Conservation (phyloP, 2,888 invertebrate genomes). For the Drosophila demipolita region DNA sequence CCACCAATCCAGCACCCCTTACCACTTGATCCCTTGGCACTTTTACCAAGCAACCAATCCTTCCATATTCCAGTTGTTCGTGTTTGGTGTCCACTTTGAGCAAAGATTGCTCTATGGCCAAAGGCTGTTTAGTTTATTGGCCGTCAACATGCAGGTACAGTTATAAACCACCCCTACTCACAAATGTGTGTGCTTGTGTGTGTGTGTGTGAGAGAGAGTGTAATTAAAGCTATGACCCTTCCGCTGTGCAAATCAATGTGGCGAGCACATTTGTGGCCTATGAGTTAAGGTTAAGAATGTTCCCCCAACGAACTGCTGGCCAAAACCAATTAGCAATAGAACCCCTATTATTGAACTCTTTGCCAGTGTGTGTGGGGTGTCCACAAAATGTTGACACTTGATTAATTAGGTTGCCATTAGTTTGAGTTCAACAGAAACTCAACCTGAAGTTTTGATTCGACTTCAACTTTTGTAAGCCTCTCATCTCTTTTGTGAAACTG, state of each 20-base stretch:
- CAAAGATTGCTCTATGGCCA: conserved; percentile 74
- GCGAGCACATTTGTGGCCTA: conserved; percentile 33
- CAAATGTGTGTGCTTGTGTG: background rate
- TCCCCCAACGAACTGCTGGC: conserved; percentile 44
- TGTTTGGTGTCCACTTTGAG: conserved; percentile 53
- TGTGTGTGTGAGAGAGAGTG: conserved; percentile 29
- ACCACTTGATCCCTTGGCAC: background rate
- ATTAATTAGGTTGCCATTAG: conserved; percentile 32
- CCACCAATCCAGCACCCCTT: background rate
- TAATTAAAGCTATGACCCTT: conserved; percentile 59
- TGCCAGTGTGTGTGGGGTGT: conserved; percentile 2
- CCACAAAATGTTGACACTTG: conserved; percentile 21
- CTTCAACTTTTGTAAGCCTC: background rate
- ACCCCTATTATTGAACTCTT: conserved; percentile 38
- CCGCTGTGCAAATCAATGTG: conserved; percentile 53
- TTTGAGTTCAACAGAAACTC: background rate
- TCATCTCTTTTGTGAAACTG: background rate
- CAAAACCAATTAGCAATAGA: conserved; percentile 37
- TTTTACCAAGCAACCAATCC: background rate
- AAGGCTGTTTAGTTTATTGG: conserved; percentile 74
- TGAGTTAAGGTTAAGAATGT: conserved; percentile 14
- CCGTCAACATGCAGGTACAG: conserved; percentile 72
- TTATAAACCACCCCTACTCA: conserved; percentile 6
- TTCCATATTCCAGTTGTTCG: conserved; percentile 29
- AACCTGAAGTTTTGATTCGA: background rate